These are phyloP conservation scores for Leucoma salicis DNA, from an alignment of 2,888 invertebrate species.

Conservation along the genomic window DNA sequence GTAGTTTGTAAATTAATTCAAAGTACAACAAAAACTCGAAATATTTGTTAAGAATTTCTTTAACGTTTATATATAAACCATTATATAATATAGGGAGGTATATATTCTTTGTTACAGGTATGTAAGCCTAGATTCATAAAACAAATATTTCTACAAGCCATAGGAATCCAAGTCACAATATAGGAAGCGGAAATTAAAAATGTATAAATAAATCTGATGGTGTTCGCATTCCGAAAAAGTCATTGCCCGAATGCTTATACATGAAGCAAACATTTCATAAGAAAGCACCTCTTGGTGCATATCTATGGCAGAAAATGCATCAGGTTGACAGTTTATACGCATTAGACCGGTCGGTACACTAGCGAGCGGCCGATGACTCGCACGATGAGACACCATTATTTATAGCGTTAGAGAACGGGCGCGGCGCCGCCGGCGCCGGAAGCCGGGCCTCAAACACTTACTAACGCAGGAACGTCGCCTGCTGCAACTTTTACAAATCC, in stretches of 20 bases:
- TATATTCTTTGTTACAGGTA: no score
- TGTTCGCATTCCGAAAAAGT: slow-evolving; percentile 4
- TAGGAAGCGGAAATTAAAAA: no score
- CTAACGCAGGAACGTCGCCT: slow-evolving; percentile 57
- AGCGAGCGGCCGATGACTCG: slow-evolving; percentile 74
- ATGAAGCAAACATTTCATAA: no score
- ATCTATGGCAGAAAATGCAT: slow-evolving; percentile 28
- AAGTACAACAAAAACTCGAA: no score
- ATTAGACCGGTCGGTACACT: slow-evolving; percentile 58
- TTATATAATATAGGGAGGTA: no score
- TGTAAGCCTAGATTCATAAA: no score
- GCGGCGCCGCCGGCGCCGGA: slow-evolving; percentile 66
- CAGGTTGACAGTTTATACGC: slow-evolving; percentile 59
- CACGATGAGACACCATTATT: slow-evolving; percentile 76
- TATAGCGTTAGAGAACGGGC: slow-evolving; percentile 67
- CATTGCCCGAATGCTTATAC: slow-evolving; percentile 1
- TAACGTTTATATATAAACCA: no score
- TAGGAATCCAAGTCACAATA: no score
- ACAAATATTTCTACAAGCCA: no score
- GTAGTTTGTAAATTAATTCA: no score
- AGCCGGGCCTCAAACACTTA: slow-evolving; percentile 60
- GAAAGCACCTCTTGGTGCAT: slow-evolving; percentile 1
- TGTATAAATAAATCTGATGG: no score
- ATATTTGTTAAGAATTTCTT: no score
- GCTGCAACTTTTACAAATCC: slow-evolving; percentile 19